Conservation (phyloP, 2,888 invertebrate species). For the Sesia apiformis region DNA sequence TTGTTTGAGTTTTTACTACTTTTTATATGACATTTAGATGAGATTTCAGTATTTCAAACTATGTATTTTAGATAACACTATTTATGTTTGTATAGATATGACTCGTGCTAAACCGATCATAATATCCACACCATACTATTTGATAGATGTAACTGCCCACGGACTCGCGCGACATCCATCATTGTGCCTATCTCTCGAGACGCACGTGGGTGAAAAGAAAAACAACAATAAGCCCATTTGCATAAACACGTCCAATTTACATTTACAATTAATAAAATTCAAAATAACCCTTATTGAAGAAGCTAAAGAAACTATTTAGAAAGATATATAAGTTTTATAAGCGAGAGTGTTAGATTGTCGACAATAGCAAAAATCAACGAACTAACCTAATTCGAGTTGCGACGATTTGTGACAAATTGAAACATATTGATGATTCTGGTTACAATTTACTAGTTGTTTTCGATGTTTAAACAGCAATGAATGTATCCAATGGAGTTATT, state of each 20-base stretch:
- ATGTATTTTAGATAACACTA: no score
- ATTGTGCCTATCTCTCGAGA: conserved; percentile 5
- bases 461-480: no score
- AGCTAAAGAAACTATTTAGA: neutral
- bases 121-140: no score
- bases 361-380: neutral
- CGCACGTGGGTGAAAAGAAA: conserved; percentile 5
- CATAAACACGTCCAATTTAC: neutral
- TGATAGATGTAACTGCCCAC: conserved; percentile 1
- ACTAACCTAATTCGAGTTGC: neutral
- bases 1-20: no score
- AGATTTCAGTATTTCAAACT: no score
- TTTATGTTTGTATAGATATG: no score
- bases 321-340: neutral
- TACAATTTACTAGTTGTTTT: no score
- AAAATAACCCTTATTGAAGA: neutral
- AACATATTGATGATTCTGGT: neutral
- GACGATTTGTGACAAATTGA: neutral
- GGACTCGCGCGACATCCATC: conserved; percentile 3
- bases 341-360: neutral
- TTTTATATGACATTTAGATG: no score
- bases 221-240: neutral
- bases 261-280: neutral
- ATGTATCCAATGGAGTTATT: no score
- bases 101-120: no score